Conservation (phyloP, 2,113 vertebrate genomes). For the Pantherophis guttatus region DNA sequence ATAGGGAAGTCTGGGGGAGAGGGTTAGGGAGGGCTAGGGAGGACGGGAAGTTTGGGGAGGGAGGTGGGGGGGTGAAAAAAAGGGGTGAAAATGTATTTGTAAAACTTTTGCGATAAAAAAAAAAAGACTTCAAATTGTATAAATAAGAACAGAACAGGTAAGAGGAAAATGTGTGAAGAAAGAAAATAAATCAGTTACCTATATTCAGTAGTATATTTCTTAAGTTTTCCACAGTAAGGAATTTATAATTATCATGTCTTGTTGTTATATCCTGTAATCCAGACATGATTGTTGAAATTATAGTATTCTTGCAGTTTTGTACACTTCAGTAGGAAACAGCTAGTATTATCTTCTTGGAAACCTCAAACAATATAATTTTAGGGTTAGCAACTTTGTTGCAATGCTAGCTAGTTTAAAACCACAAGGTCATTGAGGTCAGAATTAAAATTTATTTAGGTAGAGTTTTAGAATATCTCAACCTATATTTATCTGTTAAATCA, state of each 20-base stretch:
- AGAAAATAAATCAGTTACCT: constrained; percentile 3
- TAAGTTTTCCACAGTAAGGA: constrained; percentile 24
- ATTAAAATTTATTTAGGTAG: constrained; percentile 24
- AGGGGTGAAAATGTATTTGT: too few species aligned
- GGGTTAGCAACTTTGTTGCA: constrained; percentile 21
- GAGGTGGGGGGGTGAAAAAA: too few species aligned
- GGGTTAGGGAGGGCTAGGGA: too few species aligned
- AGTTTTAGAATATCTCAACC: not conserved
- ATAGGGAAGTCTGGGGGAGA: too few species aligned
- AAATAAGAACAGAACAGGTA: not conserved
- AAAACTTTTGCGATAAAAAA: too few species aligned
- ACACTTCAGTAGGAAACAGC: constrained; percentile 29
- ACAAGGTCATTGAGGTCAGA: not conserved
- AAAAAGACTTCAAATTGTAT: not conserved
- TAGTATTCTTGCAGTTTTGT: constrained; percentile 40
- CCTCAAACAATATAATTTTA: constrained; percentile 19
- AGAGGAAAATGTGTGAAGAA: not conserved
- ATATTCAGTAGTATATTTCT: constrained; percentile 2
- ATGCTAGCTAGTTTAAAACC: constrained; percentile 4
- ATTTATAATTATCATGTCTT: constrained; percentile 40
- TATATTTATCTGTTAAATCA: not conserved
- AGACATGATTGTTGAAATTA: constrained; percentile 41
- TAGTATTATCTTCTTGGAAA: constrained; percentile 41
- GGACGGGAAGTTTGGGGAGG: too few species aligned
- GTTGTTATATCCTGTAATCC: constrained; percentile 35